Base-by-base conservation (phyloP, 2,888 invertebrate genomes). In the Linnaemya tessellans region DNA sequence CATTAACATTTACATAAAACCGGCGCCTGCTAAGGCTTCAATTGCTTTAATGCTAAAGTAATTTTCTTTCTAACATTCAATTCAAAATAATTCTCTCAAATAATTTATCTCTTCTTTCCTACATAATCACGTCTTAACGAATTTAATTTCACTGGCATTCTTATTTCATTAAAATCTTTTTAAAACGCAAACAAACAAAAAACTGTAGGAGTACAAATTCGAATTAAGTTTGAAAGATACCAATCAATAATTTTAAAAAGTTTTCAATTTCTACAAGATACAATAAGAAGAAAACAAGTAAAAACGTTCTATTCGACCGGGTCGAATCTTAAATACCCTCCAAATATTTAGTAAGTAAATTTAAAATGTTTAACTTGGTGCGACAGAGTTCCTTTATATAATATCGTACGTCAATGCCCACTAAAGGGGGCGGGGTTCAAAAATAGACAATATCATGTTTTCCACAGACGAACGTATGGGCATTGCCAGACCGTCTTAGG, bases 1-100 rank as follows among this genome's bases (percentile, higher is more conserved):
- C 22, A 60, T 62, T 62, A 49, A 73, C 15, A 35, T 62, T 73
- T n/a, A 35, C 20, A 62, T 49, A 60, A 49, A 49, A 35, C 7
- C 11, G 73, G 73, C 60, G 73, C 46, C 60, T 35, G 10, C 22
- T n/a, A 62, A 74, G 30, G 38, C 49, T 51, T 60, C 35, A 60
- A 46, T 49, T 30, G 43, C 18, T 46, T 60, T 35, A 46, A 46
- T 68, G 18, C 20, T 0, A 15, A 18, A 49, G 9, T 49, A 67
- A 30, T 30, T 49, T 54, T 20, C 38, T 41, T 20, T n/a, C 54
- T 10, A 41, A 30, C 18, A 25, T 71, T 60, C 25, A 35, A 46
- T 35, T 13, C 41, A 41, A n/a, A n/a, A n/a, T n/a, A n/a, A n/a
- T n/a, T n/a, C n/a, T 41, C 1, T 11, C 11, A 41, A 41, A 3